Evolutionary conservation across 2,888 invertebrate genomes (phyloP).

Genomic region (Cryptocephalus moraei): DNA sequence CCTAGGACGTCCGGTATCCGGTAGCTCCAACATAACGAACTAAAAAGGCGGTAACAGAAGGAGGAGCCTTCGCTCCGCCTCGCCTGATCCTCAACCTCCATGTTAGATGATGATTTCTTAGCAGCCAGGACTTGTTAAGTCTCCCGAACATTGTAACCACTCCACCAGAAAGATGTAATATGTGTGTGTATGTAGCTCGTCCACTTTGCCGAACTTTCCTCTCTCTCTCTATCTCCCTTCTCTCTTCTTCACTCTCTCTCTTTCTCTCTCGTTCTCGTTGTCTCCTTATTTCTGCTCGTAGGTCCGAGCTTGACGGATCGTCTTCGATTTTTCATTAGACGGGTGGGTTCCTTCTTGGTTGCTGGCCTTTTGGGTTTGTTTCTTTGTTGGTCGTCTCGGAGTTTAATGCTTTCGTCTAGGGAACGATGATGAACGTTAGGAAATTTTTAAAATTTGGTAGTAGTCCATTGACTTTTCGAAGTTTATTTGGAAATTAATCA

Average conservation of each 20-base stretch:
- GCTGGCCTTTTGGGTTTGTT: no score
- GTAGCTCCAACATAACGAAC: no score
- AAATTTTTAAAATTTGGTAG: no score
- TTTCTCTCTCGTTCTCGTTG: not conserved
- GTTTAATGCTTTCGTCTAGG: no score
- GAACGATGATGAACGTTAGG: no score
- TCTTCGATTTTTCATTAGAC: constrained; percentile 5
- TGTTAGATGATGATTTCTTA: constrained; percentile 35
- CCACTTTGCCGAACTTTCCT: constrained; percentile 16
- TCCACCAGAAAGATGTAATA: constrained; percentile 24
- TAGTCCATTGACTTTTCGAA: no score
- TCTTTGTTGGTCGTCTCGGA: no score
- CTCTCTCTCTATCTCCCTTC: no score
- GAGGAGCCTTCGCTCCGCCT: constrained; percentile 31
- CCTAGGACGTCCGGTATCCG: no score
- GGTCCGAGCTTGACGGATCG: constrained; percentile 6
- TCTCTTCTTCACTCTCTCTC: no score
- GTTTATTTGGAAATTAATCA: no score
- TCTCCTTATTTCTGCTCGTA: constrained; percentile 20
- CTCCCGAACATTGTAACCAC: constrained; percentile 30
- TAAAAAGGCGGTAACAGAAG: constrained; percentile 26
- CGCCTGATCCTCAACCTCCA: constrained; percentile 30
- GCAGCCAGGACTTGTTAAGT: constrained; percentile 29
- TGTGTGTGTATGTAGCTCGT: constrained; percentile 25
- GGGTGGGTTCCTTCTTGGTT: no score